Conservation (phyloP, 2,797 vertebrate genomes). For the Cyprinodon diabolis region DNA sequence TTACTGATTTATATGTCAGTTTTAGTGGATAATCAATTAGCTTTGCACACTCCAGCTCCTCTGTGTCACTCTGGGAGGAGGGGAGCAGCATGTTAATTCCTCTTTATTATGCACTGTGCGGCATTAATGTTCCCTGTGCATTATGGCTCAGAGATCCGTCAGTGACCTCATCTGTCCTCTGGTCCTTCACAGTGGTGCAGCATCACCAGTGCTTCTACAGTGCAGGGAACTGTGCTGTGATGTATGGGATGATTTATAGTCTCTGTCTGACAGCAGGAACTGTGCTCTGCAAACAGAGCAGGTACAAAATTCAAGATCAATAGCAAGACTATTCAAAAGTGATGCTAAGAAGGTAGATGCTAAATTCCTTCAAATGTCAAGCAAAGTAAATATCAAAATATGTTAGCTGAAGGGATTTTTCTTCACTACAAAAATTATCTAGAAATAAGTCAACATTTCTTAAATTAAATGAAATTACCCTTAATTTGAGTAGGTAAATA, state of each 20-base stretch:
- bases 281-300: not conserved
- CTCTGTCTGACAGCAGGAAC: not conserved
- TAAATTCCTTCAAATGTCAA: not conserved
- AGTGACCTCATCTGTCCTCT: constrained; percentile 31
- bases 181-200: constrained; percentile 6
- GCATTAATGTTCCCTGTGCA: constrained; percentile 28
- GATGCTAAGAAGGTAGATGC: constrained; percentile 1
- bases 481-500: too few relatives aligned
- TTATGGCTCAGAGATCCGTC: constrained; percentile 28
- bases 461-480: too few relatives aligned
- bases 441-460: too few relatives aligned
- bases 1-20: constrained; percentile 9
- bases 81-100: constrained; percentile 31
- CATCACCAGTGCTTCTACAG: constrained; percentile 3
- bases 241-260: constrained; percentile 3
- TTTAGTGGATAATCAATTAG: constrained; percentile 22
- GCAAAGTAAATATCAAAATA: not conserved
- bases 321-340: not conserved
- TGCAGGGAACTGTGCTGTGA: constrained; percentile 9
- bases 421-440: too few relatives aligned
- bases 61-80: constrained; percentile 4
- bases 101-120: constrained; percentile 38
- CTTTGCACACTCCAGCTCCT: constrained; percentile 19
- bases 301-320: not conserved
- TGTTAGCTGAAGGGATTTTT: too few relatives aligned